Conservation (phyloP, 2,113 vertebrate genomes). For the Calypte anna region DNA sequence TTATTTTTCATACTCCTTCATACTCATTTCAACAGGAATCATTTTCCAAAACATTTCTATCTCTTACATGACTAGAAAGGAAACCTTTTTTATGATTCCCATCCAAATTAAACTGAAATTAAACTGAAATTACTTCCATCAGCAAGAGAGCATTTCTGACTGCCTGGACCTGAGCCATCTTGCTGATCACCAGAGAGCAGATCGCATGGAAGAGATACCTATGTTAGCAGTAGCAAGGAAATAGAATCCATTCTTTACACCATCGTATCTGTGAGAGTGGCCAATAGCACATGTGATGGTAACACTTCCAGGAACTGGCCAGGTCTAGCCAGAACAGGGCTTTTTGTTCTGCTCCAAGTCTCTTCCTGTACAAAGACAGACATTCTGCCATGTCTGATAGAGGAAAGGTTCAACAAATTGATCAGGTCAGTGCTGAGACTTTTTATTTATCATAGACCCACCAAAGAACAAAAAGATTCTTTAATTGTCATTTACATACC, state of each 20-base stretch:
- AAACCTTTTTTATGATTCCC: not conserved
- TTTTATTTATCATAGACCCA: not conserved
- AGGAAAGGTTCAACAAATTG: not conserved
- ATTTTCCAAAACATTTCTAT: not conserved
- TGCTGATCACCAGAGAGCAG: not conserved
- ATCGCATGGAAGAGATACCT: not conserved
- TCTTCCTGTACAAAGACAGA: not conserved
- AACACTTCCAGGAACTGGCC: not conserved
- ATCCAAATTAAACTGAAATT: not conserved
- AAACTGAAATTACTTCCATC: not conserved
- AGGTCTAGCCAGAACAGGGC: not conserved
- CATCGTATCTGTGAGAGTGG: not conserved
- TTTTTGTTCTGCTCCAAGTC: not conserved
- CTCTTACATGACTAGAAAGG: not conserved
- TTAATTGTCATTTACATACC: not conserved
- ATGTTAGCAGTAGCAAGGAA: not conserved
- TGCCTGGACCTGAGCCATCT: not conserved
- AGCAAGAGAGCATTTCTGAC: not conserved
- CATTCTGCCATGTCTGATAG: not conserved
- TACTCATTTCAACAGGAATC: not conserved
- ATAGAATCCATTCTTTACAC: not conserved
- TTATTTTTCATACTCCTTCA: not conserved
- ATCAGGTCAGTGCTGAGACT: not conserved
- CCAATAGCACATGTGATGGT: not conserved
- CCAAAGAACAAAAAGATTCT: not conserved